These are phyloP conservation scores for Eupeodes latifasciatus DNA, from an alignment of 2,888 invertebrate genomes.

Conservation along the genomic window DNA sequence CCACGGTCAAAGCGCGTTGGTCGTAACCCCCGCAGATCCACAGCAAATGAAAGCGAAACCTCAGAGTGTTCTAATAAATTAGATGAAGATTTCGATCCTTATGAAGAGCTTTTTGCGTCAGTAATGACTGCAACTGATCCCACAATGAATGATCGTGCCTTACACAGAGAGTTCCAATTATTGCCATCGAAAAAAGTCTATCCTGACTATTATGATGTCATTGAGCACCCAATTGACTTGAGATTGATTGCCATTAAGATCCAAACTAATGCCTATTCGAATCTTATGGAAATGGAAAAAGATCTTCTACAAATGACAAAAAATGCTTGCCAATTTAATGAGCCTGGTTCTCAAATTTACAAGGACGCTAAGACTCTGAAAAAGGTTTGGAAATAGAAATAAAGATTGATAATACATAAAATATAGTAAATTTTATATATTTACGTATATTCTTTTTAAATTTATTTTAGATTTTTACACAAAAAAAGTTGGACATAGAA, in stretches of 20 bases:
- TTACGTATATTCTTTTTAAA: not conserved
- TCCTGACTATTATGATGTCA: conserved; percentile 97
- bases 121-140: conserved; percentile 94
- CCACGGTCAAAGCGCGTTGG: conserved; percentile 81
- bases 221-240: conserved; percentile 97
- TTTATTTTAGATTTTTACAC: conserved; percentile 86
- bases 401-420: not conserved
- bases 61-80: conserved; percentile 89
- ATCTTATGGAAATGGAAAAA: conserved; percentile 92
- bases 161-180: conserved; percentile 95
- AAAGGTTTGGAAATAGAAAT: conserved; percentile 84
- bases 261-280: conserved; percentile 92
- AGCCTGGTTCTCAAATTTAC: conserved; percentile 97
- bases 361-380: conserved; percentile 96
- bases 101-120: conserved; percentile 95
- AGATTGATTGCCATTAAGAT: conserved; percentile 96
- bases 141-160: conserved; percentile 88
- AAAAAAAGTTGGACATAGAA: conserved; percentile 90
- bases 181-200: conserved; percentile 96
- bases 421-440: not conserved
- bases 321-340: conserved; percentile 98
- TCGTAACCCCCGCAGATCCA: conserved; percentile 81
- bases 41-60: conserved; percentile 85
- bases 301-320: conserved; percentile 95
- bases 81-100: conserved; percentile 90